phyloP scores from a whole-genome alignment of 2,888 invertebrate genomes.

The Heteromurus nitidus region DNA sequence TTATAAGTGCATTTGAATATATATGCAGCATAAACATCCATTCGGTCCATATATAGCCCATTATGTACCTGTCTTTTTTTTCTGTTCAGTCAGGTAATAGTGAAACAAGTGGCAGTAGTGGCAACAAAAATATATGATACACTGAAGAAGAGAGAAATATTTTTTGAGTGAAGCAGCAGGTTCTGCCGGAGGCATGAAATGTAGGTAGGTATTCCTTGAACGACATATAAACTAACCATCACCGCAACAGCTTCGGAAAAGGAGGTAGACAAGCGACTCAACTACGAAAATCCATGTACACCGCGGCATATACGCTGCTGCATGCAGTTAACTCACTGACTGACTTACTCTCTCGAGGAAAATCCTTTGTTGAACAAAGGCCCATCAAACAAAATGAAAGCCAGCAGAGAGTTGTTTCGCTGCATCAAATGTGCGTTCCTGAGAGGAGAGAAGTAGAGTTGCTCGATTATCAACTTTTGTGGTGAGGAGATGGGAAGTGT shows the following conservation, averaged over 20 bases:
- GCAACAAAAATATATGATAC: too few relatives aligned
- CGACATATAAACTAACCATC: background rate
- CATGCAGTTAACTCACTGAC: constrained; percentile 21
- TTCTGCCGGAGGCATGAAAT: background rate
- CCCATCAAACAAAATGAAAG: too few relatives aligned
- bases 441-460: too few relatives aligned
- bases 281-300: too few relatives aligned
- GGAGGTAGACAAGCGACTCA: too few relatives aligned
- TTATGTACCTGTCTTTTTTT: constrained; percentile 16
- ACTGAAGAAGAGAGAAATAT: constrained; percentile 10
- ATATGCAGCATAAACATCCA: background rate
- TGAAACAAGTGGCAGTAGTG: constrained; percentile 9
- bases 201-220: too few relatives aligned
- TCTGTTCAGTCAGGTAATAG: constrained; percentile 24
- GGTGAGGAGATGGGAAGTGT: too few relatives aligned
- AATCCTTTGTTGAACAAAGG: constrained; percentile 8
- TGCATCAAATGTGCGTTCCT: too few relatives aligned
- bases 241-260: background rate
- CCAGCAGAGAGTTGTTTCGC: too few relatives aligned
- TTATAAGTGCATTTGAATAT: background rate
- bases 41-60: background rate
- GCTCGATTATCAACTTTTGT: too few relatives aligned
- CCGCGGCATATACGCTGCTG: constrained; percentile 13
- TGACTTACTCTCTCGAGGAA: constrained; percentile 22
- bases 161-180: background rate